Conservation (phyloP, 2,888 invertebrate genomes). For the Geophilus truncorum region DNA sequence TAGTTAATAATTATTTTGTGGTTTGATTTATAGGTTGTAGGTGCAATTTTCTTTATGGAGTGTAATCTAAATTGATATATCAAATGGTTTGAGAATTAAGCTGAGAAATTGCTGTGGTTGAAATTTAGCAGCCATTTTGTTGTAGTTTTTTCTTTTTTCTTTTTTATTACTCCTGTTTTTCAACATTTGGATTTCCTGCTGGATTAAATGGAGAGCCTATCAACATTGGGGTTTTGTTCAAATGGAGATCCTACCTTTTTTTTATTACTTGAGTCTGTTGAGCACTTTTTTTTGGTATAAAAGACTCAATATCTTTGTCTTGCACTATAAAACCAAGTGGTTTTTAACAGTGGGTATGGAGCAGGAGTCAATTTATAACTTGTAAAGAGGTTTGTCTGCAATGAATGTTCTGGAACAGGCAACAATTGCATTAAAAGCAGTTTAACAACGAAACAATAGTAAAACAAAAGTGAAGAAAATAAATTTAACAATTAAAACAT, state of each 20-base stretch:
- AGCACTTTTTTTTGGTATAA: neutral
- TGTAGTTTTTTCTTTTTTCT: neutral
- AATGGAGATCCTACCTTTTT: constrained; percentile 15
- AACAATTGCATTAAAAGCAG: too few species aligned
- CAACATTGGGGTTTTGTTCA: constrained; percentile 23
- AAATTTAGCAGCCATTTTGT: neutral
- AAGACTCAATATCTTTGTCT: neutral
- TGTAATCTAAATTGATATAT: constrained; percentile 1
- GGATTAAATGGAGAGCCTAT: constrained; percentile 21
- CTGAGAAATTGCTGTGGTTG: neutral
- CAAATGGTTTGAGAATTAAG: neutral
- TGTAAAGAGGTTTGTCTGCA: neutral
- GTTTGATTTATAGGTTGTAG: neutral
- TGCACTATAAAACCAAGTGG: neutral
- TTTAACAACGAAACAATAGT: too few species aligned
- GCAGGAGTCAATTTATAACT: neutral
- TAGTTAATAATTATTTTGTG: constrained; percentile 5
- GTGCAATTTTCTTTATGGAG: neutral
- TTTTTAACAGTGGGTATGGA: neutral
- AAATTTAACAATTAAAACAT: too few species aligned
- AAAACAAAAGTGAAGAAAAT: too few species aligned
- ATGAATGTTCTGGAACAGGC: too few species aligned
- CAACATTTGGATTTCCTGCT: constrained; percentile 3
- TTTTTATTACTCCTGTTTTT: neutral
- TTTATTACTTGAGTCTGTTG: neutral